Base-by-base conservation (phyloP, 2,797 vertebrate species). In the Lophotriccus pileatus region DNA sequence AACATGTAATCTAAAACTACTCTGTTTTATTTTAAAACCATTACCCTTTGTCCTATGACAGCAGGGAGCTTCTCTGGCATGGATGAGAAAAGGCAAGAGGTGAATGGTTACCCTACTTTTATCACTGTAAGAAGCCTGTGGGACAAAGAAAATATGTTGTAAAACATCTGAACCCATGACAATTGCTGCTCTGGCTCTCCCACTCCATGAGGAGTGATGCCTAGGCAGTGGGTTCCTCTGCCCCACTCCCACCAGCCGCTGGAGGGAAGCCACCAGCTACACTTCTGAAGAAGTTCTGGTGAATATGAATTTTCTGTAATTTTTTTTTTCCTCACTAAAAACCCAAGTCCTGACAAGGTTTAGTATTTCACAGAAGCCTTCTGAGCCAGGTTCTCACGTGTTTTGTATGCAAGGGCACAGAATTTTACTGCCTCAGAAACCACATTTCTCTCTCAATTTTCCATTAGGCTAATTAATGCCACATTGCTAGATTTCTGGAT, bases 351-450 rank as follows among this genome's bases (percentile, higher is more conserved):
- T 49, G 16, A 39, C 37, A n/a, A 46, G 43, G 24, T 37, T 89
- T 60, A 62, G 11, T 56, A 37, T 69, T 91, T 86, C 6, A 15
- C 16, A 86, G 43, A 69, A 30, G 32, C 23, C 50, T 44, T 50
- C 44, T 32, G 16, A 93, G 36, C n/a, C 10, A 14, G 18, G 5
- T 62, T 95, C 86, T 85, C 0, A 14, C 0, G 0, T 32, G 36
- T 64, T 63, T 55, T 44, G 8, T 69, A 20, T 86, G 78, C 9
- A 34, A 78, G 37, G 7, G 34, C 79, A 55, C 5, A 36, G 77
- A 86, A 69, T 64, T 95, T 90, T 64, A 79, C 49, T 77, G 74
- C 70, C 50, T 94, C 80, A 70, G 80, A 95, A 96, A 95, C 76
- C 86, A 84, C 70, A 63, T 89, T 94, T 90, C 56, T 87, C 63